Evolutionary conservation across 1,140 invertebrate genomes (phyloP), one percentile per base, ranked within the genome.

Genomic region (Orius insidiosus): DNA sequence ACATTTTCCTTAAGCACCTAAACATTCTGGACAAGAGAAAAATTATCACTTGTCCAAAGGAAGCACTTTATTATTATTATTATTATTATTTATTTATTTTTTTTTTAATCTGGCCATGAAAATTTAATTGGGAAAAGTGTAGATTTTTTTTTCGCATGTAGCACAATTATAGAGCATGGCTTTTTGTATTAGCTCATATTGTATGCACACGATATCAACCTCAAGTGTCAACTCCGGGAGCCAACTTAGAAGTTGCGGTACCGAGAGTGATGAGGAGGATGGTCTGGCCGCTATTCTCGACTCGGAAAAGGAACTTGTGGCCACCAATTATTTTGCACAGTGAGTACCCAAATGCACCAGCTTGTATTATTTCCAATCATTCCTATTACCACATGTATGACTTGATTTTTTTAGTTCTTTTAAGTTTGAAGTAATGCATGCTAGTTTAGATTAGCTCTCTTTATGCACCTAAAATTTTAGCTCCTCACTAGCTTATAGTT

Each of bases 201-300:
- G 30, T 36, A 37, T 47, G 24, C 15, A 41, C 13, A 41, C 39
- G 8, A 11, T n/a, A n/a, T n/a, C n/a, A n/a, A n/a, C n/a, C n/a
- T n/a, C 16, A 6, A 58, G 34, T 50, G 49, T 46, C 50, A 65
- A 58, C 59, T 58, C 34, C 39, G 24, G 8, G 39, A 19, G 6
- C 16, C n/a, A n/a, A n/a, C n/a, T n/a, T 38, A 58, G 64, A 47
- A 61, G 62, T 35, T 65, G 62, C 52, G 63, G 62, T 43, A 68
- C 65, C 45, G 62, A 62, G 55, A 68, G 66, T 55, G 68, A 69
- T 24, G 68, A 70, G 56, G 68, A 70, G 52, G 67, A 69, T 50
- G 60, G 57, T 33, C 51, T 58, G 49, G 51, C 50, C 30, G 42
- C 44, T 18, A 42, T 54, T 34, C 47, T 54, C 19, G 51, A 43